Evolutionary conservation across 2,113 vertebrate species (phyloP).

Genomic region (Urocitellus parryii): DNA sequence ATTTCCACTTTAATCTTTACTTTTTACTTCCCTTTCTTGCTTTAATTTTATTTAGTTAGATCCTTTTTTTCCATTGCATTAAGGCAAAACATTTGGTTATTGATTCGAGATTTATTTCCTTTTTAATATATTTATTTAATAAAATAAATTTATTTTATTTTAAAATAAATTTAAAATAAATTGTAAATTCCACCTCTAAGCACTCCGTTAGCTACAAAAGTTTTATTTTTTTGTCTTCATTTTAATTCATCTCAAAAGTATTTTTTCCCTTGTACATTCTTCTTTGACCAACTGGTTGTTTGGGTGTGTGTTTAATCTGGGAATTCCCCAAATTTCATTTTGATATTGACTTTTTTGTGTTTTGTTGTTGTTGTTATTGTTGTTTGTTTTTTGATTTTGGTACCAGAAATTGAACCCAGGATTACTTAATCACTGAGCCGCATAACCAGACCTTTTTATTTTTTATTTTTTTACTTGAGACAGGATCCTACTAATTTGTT

Average conservation of each 20-base stretch:
- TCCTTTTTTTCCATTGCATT: not conserved
- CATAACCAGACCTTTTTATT: too few relatives aligned
- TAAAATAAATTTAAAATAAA: too few relatives aligned
- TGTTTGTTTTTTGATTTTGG: not conserved
- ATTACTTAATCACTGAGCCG: too few relatives aligned
- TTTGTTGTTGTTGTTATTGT: too few relatives aligned
- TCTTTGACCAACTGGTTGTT: not conserved
- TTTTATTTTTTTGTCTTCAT: not conserved
- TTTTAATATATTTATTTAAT: too few relatives aligned
- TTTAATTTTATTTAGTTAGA: not conserved
- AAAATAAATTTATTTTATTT: too few relatives aligned
- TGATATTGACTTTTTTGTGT: not conserved
- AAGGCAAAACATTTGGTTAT: not conserved
- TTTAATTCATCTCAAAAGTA: not conserved
- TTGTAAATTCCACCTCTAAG: not conserved
- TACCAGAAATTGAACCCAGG: not conserved
- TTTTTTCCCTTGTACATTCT: not conserved
- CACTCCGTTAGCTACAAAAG: not conserved
- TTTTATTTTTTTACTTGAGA: too few relatives aligned
- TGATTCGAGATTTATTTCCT: not conserved
- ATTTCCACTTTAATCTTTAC: constrained; percentile 7
- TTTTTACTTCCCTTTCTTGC: not conserved
- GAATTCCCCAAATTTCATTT: not conserved
- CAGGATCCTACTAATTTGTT: too few relatives aligned
- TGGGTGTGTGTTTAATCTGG: not conserved